Percentiles rank a stretch among this genome's conserved stretches.
Evolutionary conservation across 2,113 vertebrate species (phyloP).

Genomic region (Corvus hawaiiensis): DNA sequence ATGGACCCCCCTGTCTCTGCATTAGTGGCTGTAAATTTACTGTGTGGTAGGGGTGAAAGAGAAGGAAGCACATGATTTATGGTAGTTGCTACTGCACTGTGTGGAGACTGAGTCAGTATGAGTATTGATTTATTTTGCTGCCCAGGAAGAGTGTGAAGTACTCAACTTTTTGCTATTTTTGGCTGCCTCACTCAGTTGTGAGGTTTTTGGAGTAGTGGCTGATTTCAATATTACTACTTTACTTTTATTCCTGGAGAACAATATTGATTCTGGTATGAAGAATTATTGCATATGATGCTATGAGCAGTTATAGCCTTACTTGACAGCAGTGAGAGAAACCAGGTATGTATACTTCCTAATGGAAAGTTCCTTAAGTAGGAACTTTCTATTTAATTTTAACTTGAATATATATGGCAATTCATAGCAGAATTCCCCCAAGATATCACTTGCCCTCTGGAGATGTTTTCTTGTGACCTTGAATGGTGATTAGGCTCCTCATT

Average conservation of each 20-base stretch:
- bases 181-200: background rate
- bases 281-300: background rate
- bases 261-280: background rate
- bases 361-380: background rate
- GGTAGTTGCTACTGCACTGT: background rate
- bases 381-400: background rate
- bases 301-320: background rate
- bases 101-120: background rate
- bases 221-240: background rate
- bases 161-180: background rate
- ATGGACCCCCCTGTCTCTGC: rapidly evolving
- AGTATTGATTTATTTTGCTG: background rate
- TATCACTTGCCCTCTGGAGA: background rate
- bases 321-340: background rate
- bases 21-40: background rate
- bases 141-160: background rate
- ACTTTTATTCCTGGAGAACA: background rate
- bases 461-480: background rate
- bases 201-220: background rate
- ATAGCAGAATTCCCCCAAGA: background rate
- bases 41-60: background rate
- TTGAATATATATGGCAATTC: background rate
- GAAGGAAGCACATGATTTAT: background rate
- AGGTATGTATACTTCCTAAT: background rate
- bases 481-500: background rate